Percentiles rank a stretch among this genome's conserved stretches.
phyloP scores from a whole-genome alignment of 1,140 invertebrate species.

The Cyclina sinensis region DNA sequence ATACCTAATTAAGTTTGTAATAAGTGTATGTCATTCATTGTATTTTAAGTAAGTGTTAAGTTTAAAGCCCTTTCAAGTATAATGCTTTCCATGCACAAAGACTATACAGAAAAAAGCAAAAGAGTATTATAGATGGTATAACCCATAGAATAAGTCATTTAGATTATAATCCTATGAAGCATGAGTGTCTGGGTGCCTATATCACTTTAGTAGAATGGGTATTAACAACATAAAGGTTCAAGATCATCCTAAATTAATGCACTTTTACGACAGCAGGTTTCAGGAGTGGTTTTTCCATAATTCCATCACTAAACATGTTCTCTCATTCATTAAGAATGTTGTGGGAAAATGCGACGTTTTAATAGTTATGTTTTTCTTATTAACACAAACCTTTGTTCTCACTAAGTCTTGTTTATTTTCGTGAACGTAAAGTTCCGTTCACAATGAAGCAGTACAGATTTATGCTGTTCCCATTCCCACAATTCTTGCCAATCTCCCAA shows the following conservation, averaged over 20 bases:
- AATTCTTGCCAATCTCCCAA: conserved; percentile 20
- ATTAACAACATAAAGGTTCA: conserved; percentile 21
- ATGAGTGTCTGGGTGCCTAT: not conserved
- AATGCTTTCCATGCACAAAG: too few species aligned
- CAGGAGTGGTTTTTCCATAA: not conserved
- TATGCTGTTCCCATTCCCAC: conserved; percentile 19
- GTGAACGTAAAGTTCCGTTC: conserved; percentile 21
- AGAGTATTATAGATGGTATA: not conserved
- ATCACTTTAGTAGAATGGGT: conserved; percentile 8
- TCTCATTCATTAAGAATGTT: not conserved
- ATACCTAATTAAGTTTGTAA: too few species aligned
- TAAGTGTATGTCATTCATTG: too few species aligned
- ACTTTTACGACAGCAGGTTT: conserved; percentile 16
- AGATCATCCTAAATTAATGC: conserved; percentile 21
- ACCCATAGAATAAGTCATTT: not conserved
- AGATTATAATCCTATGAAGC: not conserved
- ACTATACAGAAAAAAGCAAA: too few species aligned
- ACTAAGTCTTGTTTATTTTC: conserved; percentile 59
- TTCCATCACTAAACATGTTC: too few species aligned
- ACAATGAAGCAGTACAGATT: conserved; percentile 19
- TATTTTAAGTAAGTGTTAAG: too few species aligned
- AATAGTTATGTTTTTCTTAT: conserved; percentile 59
- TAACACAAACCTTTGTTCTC: conserved; percentile 52
- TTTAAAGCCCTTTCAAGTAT: too few species aligned
- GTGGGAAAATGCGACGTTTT: conserved; percentile 53